These are phyloP conservation scores for Macaria liturata DNA, from an alignment of 2,888 invertebrate genomes.

Conservation along the genomic window DNA sequence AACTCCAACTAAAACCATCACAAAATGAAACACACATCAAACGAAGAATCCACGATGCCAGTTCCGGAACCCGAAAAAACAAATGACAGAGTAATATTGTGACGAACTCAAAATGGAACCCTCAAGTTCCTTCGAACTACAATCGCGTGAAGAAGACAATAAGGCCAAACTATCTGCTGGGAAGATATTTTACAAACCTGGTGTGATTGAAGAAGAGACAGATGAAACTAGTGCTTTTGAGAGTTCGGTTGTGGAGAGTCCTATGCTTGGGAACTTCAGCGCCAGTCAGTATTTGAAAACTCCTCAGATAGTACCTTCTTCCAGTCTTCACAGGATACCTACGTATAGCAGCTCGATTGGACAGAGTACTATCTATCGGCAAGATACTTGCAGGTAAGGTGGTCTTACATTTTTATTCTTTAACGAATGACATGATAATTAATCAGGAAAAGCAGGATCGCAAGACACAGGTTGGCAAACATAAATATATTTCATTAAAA, in stretches of 20 bases:
- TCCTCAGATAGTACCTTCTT: slow-evolving; percentile 63
- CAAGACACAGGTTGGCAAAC: too few relatives aligned
- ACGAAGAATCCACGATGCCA: slow-evolving; percentile 7
- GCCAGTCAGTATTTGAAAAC: slow-evolving; percentile 60
- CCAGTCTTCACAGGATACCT: slow-evolving; percentile 82
- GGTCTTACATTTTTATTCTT: too few relatives aligned
- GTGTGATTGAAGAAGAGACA: slow-evolving; percentile 72
- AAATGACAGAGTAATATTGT: too few relatives aligned
- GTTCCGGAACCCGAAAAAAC: slow-evolving; percentile 10
- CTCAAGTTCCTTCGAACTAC: slow-evolving; percentile 68
- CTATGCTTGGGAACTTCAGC: slow-evolving; percentile 62
- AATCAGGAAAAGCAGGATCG: too few relatives aligned
- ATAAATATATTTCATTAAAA: too few relatives aligned
- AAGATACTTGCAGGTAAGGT: slow-evolving; percentile 85
- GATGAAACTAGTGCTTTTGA: slow-evolving; percentile 78
- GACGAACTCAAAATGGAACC: slow-evolving; percentile 49
- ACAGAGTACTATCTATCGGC: slow-evolving; percentile 78
- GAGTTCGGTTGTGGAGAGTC: slow-evolving; percentile 69
- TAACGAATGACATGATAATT: too few relatives aligned
- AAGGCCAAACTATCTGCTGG: slow-evolving; percentile 60
- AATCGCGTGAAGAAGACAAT: slow-evolving; percentile 53
- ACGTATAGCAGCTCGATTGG: slow-evolving; percentile 85
- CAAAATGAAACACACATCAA: slow-evolving; percentile 16
- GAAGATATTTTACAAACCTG: slow-evolving; percentile 78
- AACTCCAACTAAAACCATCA: neutral